Evolutionary conservation across 1,140 invertebrate species (phyloP).

Genomic region (Lepidostoma basale): DNA sequence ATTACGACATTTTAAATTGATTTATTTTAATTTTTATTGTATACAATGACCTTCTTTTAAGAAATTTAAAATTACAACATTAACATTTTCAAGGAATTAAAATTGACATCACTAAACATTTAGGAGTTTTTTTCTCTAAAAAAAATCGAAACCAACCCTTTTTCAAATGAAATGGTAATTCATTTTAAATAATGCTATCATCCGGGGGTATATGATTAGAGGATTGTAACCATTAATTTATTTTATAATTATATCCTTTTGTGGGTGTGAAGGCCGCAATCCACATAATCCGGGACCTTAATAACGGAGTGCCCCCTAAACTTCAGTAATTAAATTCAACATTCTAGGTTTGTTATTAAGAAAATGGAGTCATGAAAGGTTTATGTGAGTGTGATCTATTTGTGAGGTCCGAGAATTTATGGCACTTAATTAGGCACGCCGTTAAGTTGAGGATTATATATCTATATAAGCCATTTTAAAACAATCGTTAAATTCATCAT

Average conservation of each 20-base stretch:
- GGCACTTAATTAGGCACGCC: not conserved
- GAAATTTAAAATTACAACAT: no score
- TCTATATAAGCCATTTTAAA: not conserved
- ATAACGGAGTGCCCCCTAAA: constrained; percentile 36
- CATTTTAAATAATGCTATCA: not conserved
- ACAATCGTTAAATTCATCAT: not conserved
- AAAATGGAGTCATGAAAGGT: constrained; percentile 37
- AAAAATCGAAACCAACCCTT: no score
- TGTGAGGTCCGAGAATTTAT: not conserved
- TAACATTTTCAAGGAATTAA: no score
- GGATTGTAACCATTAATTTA: constrained; percentile 22
- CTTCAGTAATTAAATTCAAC: constrained; percentile 43
- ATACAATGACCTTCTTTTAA: no score
- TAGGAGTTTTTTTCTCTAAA: no score
- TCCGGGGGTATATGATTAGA: not conserved
- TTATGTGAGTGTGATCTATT: constrained; percentile 33
- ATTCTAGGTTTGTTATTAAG: constrained; percentile 39
- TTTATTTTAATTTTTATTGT: no score
- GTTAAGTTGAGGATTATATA: no score
- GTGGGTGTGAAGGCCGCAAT: constrained; percentile 28
- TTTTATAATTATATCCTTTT: constrained; percentile 36
- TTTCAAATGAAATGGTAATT: not conserved
- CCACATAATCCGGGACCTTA: constrained; percentile 41
- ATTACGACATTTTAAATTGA: no score
- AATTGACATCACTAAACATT: no score